Evolutionary conservation across 1,140 invertebrate species (phyloP), one percentile per base, ranked within the genome.

Genomic region (Pseudobourletiella spinata): DNA sequence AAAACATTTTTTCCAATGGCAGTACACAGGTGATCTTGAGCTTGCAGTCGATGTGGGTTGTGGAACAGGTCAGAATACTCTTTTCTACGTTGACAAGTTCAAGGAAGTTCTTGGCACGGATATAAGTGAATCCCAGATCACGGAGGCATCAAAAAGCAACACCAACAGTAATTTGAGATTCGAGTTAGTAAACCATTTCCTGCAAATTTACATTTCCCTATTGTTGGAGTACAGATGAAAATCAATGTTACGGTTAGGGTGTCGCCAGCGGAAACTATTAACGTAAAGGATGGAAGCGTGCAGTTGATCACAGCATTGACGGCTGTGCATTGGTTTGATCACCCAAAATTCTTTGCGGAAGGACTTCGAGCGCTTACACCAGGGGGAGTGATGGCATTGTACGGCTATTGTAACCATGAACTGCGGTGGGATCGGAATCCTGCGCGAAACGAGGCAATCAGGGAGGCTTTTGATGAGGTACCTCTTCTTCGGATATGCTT

Each of bases 301-400:
- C 74, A 79, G 30, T 58, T 81, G 46, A 63, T 63, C 18, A 30
- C 54, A 3, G 61, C 55, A 3, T 20, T 30, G 2, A 59, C 59
- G n/a, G 62, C 76, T n/a, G 69, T 75, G 56, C 79, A 81, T 59
- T 80, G 79, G 79, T 75, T 80, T 66, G 73, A 80, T 64, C 50
- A 74, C 6, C 70, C 72, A 3, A 71, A 69, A 51, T 80, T 81
- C 64, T 79, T 74, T 60, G 55, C 8, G 35, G 35, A 80, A 69
- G 75, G 72, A 1, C 64, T 69, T 22, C 57, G 78, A 59, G 65
- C 79, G 18, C 65, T 80, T 3, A 66, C 67, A n/a, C 72, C 74
- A 8, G 71, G 74, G 26, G 78, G 78, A 2, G 71, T 76, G 4
- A 51, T 79, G 8, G 75, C 76, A 11, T 69, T 74, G 1, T 39